These are phyloP conservation scores for Anastrepha ludens DNA, from an alignment of 1,140 invertebrate genomes.

Conservation along the genomic window DNA sequence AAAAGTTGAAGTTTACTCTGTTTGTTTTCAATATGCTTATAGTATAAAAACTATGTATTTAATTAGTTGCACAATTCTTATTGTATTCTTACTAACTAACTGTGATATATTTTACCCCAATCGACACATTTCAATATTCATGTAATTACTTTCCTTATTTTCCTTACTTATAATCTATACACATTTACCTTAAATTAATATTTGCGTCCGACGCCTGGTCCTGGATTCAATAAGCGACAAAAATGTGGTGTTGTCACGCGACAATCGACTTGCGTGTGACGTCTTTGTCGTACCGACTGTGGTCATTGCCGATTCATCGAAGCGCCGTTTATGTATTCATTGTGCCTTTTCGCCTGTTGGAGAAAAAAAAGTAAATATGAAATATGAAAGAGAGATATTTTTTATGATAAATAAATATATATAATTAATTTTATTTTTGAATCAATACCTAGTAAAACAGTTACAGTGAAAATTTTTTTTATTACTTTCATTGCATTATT, in stretches of 20 bases:
- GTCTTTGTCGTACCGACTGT: slow-evolving; percentile 70
- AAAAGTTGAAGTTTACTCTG: background rate
- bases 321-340: slow-evolving; percentile 67
- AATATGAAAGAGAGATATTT: background rate
- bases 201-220: slow-evolving; percentile 69
- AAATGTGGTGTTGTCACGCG: slow-evolving; percentile 73
- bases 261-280: slow-evolving; percentile 65
- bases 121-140: background rate
- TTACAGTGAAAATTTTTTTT: too few relatives aligned
- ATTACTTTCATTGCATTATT: too few relatives aligned
- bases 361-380: background rate
- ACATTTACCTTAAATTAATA: slow-evolving; percentile 62
- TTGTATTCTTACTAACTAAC: slow-evolving; percentile 19
- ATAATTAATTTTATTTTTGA: too few relatives aligned
- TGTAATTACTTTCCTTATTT: background rate
- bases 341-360: slow-evolving; percentile 68
- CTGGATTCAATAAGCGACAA: slow-evolving; percentile 72
- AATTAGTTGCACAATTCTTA: background rate
- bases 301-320: slow-evolving; percentile 68
- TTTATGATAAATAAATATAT: background rate
- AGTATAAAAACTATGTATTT: slow-evolving; percentile 44
- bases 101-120: slow-evolving; percentile 20
- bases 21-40: slow-evolving; percentile 9
- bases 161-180: background rate
- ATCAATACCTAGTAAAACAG: too few relatives aligned